Evolutionary conservation across 2,113 vertebrate genomes (phyloP).

Genomic region (Triplophysa rosa): DNA sequence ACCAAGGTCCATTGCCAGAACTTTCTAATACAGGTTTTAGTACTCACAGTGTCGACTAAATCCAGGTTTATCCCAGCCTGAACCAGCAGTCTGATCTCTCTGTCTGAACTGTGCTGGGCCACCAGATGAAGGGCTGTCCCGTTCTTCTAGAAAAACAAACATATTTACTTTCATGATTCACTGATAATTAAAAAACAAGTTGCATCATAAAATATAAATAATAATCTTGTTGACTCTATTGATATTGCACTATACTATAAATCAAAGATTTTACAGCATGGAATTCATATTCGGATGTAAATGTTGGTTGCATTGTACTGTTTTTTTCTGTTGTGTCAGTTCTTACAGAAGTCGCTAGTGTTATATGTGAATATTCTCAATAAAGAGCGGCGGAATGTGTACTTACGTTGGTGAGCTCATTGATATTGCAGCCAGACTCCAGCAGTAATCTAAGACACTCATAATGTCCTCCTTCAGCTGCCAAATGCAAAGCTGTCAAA

Average conservation of each 20-base stretch:
- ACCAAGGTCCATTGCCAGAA: too few relatives aligned
- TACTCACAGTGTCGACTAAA: slow-evolving; percentile 78
- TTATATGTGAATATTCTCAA: too few relatives aligned
- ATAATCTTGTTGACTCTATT: too few relatives aligned
- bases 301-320: too few relatives aligned
- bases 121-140: slow-evolving; percentile 83
- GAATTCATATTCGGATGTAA: too few relatives aligned
- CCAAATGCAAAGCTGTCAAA: slow-evolving; percentile 78
- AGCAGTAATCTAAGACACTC: slow-evolving; percentile 77
- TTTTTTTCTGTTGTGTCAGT: too few relatives aligned
- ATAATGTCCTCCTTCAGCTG: slow-evolving; percentile 73
- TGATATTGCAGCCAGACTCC: slow-evolving; percentile 73
- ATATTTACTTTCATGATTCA: neutral
- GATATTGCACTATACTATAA: too few relatives aligned
- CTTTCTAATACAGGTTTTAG: neutral
- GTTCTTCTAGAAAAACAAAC: slow-evolving; percentile 69
- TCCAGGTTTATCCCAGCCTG: slow-evolving; percentile 73
- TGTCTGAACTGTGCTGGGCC: slow-evolving; percentile 72
- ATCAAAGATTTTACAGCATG: too few relatives aligned
- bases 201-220: too few relatives aligned
- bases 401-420: slow-evolving; percentile 78
- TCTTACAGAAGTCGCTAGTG: too few relatives aligned
- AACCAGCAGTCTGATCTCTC: slow-evolving; percentile 73
- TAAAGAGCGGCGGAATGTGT: too few relatives aligned
- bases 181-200: neutral